Base-by-base conservation (phyloP, 2,797 vertebrate genomes). In the Hippocampus kuda region DNA sequence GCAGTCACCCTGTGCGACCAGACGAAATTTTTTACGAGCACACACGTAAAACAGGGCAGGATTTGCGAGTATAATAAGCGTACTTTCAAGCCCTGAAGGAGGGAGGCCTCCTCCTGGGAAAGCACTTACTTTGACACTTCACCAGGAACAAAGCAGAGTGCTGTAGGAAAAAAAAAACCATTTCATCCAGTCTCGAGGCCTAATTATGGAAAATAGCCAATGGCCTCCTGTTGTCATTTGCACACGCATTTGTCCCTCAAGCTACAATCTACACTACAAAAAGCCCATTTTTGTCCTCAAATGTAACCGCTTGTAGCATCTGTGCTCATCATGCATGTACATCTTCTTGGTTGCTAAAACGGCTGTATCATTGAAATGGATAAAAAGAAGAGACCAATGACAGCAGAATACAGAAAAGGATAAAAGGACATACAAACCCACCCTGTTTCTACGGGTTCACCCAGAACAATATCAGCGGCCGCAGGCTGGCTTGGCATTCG, bases 371-470 rank as follows among this genome's bases (percentile, higher is more conserved):
- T 20, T 27, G 56, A 27, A 59, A 59, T 11, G 7, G 24, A 24
- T 27, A 26, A 6, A 13, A 64, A 57, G 12, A 61, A 44, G n/a
- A 64, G 5, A 63, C 34, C 5, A 42, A 13, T 63, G 64, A 46
- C 4, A 68, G 30, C 4, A 44, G 24, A 73, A 69, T 4, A 64
- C 27, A 4, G 27, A 34, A 22, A 30, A 67, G 27, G 20, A 16
- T 15, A 30, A 70, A 13, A 26, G 66, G 30, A n/a, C 12, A 38
- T 60, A 62, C 48, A 27, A 42, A 85, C 96, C 89, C 82, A 98
- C 96, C 86, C 89, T 34, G 85, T 84, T 75, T 91, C 91, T 68
- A 90, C 79, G 46, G 90, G 92, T 60, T 84, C 90, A 81, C 92
- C 88, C 48, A 94, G 75, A 60, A 94, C 1, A 70, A 94, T 90